These are phyloP conservation scores for Diplodus sargus DNA, from an alignment of 2,797 vertebrate genomes.

Conservation along the genomic window DNA sequence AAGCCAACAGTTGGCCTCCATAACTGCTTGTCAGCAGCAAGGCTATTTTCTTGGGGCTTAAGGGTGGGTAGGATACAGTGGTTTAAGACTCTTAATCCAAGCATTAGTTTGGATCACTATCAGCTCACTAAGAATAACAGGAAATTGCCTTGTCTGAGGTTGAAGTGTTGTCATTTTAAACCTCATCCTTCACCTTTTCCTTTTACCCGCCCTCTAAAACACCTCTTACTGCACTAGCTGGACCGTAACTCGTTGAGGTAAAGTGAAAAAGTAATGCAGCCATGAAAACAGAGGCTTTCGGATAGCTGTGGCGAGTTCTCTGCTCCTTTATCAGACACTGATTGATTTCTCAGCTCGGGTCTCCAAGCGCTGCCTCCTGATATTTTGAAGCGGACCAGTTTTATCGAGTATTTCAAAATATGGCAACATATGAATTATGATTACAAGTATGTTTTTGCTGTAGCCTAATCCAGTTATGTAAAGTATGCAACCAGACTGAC, in stretches of 20 bases:
- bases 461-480: slow-evolving; percentile 18
- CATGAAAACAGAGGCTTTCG: background rate
- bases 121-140: slow-evolving; percentile 32
- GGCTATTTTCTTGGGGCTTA: slow-evolving; percentile 67
- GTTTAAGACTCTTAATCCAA: slow-evolving; percentile 67
- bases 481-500: slow-evolving; percentile 16
- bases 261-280: slow-evolving; percentile 18
- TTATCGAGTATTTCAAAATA: slow-evolving; percentile 55
- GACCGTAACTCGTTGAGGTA: background rate
- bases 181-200: background rate
- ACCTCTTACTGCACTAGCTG: background rate
- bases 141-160: slow-evolving; percentile 34
- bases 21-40: slow-evolving; percentile 55
- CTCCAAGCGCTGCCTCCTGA: slow-evolving; percentile 25
- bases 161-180: slow-evolving; percentile 20
- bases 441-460: slow-evolving; percentile 31
- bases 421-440: slow-evolving; percentile 60
- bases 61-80: slow-evolving; percentile 56
- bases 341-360: slow-evolving; percentile 13
- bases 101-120: slow-evolving; percentile 62
- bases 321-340: background rate
- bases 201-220: background rate
- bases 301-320: background rate
- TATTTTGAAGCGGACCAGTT: slow-evolving; percentile 53
- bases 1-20: slow-evolving; percentile 44